Percentiles rank a stretch among this genome's conserved stretches.
Evolutionary conservation across 2,113 vertebrate species (phyloP).

Genomic region (Lutjanus erythropterus): DNA sequence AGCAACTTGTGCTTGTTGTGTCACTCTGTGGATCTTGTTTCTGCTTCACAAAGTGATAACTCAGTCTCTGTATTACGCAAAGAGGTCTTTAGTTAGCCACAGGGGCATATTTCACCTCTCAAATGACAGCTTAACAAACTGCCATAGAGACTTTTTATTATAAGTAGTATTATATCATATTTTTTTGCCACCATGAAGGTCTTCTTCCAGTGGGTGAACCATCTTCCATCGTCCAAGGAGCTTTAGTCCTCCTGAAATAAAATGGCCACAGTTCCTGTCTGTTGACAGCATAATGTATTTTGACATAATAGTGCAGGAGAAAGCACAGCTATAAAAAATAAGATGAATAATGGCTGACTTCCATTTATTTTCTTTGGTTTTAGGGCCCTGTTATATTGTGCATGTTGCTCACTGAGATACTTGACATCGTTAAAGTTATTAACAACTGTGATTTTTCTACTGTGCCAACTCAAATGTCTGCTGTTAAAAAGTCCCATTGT

Average conservation of each 20-base stretch:
- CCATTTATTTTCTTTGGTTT: not conserved
- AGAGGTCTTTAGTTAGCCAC: not conserved
- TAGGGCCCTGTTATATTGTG: not conserved
- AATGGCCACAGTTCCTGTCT: not conserved
- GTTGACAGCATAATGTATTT: not conserved
- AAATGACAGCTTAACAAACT: not conserved
- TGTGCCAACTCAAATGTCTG: not conserved
- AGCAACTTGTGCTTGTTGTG: not conserved
- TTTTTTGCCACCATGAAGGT: not conserved
- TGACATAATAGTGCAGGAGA: not conserved
- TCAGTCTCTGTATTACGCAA: not conserved
- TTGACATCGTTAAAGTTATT: not conserved
- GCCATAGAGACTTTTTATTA: too few relatives aligned
- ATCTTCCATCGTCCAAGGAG: not conserved
- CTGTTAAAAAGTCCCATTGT: not conserved
- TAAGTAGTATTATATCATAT: too few relatives aligned
- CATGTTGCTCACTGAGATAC: not conserved
- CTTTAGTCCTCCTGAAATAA: not conserved
- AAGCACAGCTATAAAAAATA: not conserved
- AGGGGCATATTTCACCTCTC: not conserved
- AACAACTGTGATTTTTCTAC: not conserved
- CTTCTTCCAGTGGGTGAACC: not conserved
- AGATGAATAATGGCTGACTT: not conserved
- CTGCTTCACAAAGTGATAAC: not conserved
- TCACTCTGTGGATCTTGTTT: not conserved